phyloP scores from a whole-genome alignment of 2,888 invertebrate species.

The Dryadula phaetusa region DNA sequence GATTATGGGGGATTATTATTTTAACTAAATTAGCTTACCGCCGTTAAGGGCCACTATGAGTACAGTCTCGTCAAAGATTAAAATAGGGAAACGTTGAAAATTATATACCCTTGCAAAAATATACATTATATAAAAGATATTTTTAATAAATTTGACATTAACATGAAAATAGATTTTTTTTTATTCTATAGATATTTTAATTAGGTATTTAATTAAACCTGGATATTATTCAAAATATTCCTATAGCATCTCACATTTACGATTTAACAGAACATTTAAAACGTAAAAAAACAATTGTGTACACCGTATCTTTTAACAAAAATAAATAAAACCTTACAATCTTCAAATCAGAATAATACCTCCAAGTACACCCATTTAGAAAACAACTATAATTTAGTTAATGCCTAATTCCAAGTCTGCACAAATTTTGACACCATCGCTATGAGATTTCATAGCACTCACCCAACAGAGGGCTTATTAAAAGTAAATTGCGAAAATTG shows the following conservation, averaged over 20 bases:
- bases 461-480: slow-evolving; percentile 75
- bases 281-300: background rate
- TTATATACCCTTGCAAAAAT: too few relatives aligned
- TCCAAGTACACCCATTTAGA: slow-evolving; percentile 1
- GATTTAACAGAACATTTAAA: background rate
- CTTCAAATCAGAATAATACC: background rate
- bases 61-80: slow-evolving; percentile 60
- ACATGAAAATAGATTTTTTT: too few relatives aligned
- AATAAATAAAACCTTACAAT: slow-evolving; percentile 6
- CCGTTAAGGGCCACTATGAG: slow-evolving; percentile 65
- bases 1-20: slow-evolving; percentile 82
- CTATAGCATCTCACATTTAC: too few relatives aligned
- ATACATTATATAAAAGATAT: too few relatives aligned
- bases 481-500: slow-evolving; percentile 83
- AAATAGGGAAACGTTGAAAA: background rate
- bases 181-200: too few relatives aligned
- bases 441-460: slow-evolving; percentile 70
- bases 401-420: slow-evolving; percentile 38
- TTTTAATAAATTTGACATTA: too few relatives aligned
- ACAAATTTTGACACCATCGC: slow-evolving; percentile 50
- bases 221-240: too few relatives aligned
- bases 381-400: slow-evolving; percentile 32
- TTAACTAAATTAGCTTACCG: slow-evolving; percentile 83
- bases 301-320: background rate
- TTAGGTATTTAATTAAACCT: too few relatives aligned